Conservation (phyloP, 2,888 invertebrate species). For the Cephonodes hylas region DNA sequence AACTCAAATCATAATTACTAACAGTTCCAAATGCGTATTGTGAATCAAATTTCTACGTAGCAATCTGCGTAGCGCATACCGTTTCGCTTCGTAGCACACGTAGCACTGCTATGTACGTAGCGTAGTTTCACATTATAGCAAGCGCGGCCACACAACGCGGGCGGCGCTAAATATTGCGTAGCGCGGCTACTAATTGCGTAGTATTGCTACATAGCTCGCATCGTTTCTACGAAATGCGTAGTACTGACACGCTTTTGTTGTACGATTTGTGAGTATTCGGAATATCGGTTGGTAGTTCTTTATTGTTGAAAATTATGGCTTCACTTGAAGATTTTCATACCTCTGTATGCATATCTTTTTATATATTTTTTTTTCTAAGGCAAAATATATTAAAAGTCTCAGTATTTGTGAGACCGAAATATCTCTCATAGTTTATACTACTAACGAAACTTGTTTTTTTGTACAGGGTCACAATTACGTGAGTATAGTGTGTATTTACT, state of each 20-base stretch:
- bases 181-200: slow-evolving; percentile 7
- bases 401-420: too few relatives aligned
- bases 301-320: background rate
- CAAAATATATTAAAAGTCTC: too few relatives aligned
- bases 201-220: background rate
- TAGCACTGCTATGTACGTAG: background rate
- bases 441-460: too few relatives aligned
- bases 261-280: background rate
- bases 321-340: background rate
- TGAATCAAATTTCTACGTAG: background rate
- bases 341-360: too few relatives aligned
- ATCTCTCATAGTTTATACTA: too few relatives aligned
- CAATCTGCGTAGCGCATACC: slow-evolving; percentile 2
- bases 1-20: background rate
- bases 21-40: background rate
- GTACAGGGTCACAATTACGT: too few relatives aligned
- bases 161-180: slow-evolving; percentile 2
- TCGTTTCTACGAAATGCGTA: background rate
- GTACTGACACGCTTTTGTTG: background rate
- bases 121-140: background rate
- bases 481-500: too few relatives aligned
- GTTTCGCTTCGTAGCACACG: background rate
- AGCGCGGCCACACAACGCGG: background rate
- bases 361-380: too few relatives aligned
- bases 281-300: background rate